Evolutionary conservation across 92 coral and sea anemone genomes (phyloP).

Genomic region (Bergia sp.): DNA sequence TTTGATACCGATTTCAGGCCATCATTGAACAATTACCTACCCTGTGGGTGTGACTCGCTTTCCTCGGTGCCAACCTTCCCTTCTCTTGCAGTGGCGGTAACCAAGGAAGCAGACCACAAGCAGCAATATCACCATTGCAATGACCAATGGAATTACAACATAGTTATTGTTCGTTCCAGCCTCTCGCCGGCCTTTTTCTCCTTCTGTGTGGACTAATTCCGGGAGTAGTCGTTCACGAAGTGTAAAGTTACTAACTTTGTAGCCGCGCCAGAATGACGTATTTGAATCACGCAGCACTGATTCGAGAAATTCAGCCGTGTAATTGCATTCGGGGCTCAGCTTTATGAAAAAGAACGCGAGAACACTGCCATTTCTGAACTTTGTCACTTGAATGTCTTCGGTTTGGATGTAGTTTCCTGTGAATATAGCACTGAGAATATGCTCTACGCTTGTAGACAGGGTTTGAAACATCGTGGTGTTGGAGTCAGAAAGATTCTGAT

Average conservation of each 20-base stretch:
- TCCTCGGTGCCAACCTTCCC: neutral
- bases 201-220: neutral
- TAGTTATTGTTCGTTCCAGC: neutral
- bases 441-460: conserved; percentile 45
- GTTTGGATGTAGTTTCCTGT: conserved; percentile 5
- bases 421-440: conserved; percentile 32
- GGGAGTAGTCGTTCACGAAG: neutral
- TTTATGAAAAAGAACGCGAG: conserved; percentile 34
- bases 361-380: conserved; percentile 60
- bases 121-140: neutral
- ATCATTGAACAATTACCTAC: neutral
- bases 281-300: conserved; percentile 38
- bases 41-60: neutral
- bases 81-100: conserved; percentile 13
- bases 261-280: conserved; percentile 54
- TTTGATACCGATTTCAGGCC: neutral
- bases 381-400: conserved; percentile 41
- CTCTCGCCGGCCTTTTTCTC: neutral
- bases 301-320: conserved; percentile 17
- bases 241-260: conserved; percentile 47
- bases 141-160: conserved; percentile 6
- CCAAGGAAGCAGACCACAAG: conserved; percentile 17
- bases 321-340: conserved; percentile 5
- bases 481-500: conserved; percentile 50
- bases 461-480: conserved; percentile 47